Evolutionary conservation across 2,888 invertebrate species (phyloP).

Genomic region (Apocheima hispidaria): DNA sequence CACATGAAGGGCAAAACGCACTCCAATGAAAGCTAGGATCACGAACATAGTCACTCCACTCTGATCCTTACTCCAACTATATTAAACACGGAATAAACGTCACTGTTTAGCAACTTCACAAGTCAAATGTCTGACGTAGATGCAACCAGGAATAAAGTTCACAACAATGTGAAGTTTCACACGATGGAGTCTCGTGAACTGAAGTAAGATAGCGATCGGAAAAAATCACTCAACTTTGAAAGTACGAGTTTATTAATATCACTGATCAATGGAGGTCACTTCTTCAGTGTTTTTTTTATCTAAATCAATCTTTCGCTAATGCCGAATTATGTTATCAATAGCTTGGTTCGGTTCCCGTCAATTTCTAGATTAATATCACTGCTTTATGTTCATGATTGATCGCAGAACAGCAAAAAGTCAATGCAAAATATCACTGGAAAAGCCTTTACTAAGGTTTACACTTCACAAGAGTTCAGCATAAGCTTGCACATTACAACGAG

Average conservation of each 20-base stretch:
- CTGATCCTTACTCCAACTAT: conserved; percentile 33
- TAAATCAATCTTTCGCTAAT: not conserved
- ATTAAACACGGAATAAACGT: conserved; percentile 32
- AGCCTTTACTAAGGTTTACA: not conserved
- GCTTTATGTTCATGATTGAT: not conserved
- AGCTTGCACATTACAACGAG: not conserved
- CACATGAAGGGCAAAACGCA: conserved; percentile 79
- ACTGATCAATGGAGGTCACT: conserved; percentile 16
- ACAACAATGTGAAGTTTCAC: conserved; percentile 12
- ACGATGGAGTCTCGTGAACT: not conserved
- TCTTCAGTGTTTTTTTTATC: not conserved
- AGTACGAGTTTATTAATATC: not conserved
- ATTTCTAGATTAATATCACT: conserved; percentile 3
- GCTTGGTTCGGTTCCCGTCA: not conserved
- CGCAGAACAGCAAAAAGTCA: not conserved
- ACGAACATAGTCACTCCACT: conserved; percentile 76
- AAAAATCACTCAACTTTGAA: conserved; percentile 16
- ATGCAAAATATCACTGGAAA: not conserved
- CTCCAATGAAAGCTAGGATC: conserved; percentile 80
- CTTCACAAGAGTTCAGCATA: not conserved
- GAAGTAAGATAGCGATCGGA: conserved; percentile 2
- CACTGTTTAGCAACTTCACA: conserved; percentile 27
- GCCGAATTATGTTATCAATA: conserved; percentile 5
- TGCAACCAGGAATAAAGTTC: conserved; percentile 16
- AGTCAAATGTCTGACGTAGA: conserved; percentile 24